Conservation (phyloP, 2,113 vertebrate species). For the Tiliqua scincoides region DNA sequence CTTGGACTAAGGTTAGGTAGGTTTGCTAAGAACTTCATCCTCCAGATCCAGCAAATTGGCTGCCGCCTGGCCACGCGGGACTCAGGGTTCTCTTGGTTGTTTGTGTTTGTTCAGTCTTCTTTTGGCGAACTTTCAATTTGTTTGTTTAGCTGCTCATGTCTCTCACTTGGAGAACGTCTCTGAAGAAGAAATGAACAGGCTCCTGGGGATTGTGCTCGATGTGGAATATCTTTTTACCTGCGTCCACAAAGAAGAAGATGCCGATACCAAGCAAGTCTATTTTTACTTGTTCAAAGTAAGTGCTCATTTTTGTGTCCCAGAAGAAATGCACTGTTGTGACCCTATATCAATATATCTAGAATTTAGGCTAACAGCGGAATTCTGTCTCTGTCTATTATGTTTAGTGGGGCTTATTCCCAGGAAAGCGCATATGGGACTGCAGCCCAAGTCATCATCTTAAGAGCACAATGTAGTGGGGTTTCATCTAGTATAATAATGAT, state of each 20-base stretch:
- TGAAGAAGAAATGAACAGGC: constrained; percentile 96
- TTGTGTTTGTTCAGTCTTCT: not conserved
- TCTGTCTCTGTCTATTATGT: too few species aligned
- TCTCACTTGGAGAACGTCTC: constrained; percentile 96
- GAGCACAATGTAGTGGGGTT: not conserved
- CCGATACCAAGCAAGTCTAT: constrained; percentile 99
- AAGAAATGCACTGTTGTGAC: not conserved
- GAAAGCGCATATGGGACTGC: not conserved
- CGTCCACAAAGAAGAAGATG: constrained; percentile 98
- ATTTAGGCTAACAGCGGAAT: too few species aligned
- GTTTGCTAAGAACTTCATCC: not conserved
- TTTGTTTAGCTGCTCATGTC: constrained; percentile 89
- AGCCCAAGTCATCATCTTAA: not conserved
- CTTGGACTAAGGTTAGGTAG: not conserved
- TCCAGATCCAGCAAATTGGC: not conserved
- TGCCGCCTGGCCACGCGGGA: not conserved
- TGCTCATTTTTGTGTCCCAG: constrained; percentile 36
- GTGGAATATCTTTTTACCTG: constrained; percentile 98
- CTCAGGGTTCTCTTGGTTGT: not conserved
- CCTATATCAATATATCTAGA: not conserved
- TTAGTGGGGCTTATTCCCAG: too few species aligned
- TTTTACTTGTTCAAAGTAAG: constrained; percentile 99
- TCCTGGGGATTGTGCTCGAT: constrained; percentile 94
- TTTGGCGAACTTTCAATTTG: constrained; percentile 18
- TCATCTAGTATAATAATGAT: not conserved